Evolutionary conservation across 2,113 vertebrate genomes (phyloP), one percentile per base, ranked within the genome.

Genomic region (Collichthys lucidus): DNA sequence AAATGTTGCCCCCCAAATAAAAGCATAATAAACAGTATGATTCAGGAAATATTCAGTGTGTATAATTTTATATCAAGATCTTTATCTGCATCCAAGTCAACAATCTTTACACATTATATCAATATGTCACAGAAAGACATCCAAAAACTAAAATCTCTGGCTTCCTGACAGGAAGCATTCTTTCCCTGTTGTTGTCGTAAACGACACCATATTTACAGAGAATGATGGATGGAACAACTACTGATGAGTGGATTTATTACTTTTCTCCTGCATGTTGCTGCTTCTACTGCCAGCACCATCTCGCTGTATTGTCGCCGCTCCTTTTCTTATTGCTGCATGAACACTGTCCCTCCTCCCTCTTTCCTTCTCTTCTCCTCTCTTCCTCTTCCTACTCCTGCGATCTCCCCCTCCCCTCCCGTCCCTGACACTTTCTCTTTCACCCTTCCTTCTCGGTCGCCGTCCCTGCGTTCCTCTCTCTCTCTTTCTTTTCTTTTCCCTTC

Each of bases 41-140:
- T 74, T 77, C 88, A 31, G 76, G 86, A 91, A 85, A 84, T 88
- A 82, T 84, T 91, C 76, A 47, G 31, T 85, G n/a, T 82, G 82
- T 86, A 22, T 62, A 78, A 40, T 85, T 70, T 79, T 93, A 93
- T 93, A 93, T 93, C 88, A 91, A 92, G 85, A 84, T 81, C 67
- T 76, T 92, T 82, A 89, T 86, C 68, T 66, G 71, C 84, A 86
- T 84, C 57, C 53, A 88, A 80, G 65, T 80, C 69, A 90, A 90
- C 91, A 92, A 84, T 89, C 82, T 77, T 86, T 67, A 90, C 85
- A 90, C 79, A 84, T 83, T 73, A 85, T 87, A 81, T 88, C 83
- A 91, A 87, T 87, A 89, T 91, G 89, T 93, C 89, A 92, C 90
- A 92, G 83, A 92, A 90, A 93, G 90, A 94, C 93, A 93, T 91